Evolutionary conservation across 2,113 vertebrate genomes (phyloP), one percentile per base, ranked within the genome.

Genomic region (Collichthys lucidus): DNA sequence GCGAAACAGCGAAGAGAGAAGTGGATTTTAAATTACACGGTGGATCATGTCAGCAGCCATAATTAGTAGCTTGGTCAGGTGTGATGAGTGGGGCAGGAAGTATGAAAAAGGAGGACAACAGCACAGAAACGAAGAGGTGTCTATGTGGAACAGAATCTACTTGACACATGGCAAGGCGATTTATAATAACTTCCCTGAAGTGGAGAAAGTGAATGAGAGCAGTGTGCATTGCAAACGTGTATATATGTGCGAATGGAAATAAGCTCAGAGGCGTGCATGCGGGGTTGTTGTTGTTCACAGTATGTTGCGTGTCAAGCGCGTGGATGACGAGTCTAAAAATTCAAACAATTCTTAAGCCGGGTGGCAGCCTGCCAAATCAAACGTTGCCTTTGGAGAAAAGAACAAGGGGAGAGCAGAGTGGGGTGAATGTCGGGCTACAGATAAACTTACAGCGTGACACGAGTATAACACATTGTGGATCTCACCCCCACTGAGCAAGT

Each of bases 31-130:
- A 93, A 94, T 94, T 92, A 94, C 70, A 93, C 19, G 85, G 90
- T 89, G 80, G 85, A 70, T 92, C 89, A 84, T 88, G 92, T 91
- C 89, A 91, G 85, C 85, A 74, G 88, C 70, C 11, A 11, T 93
- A 92, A 94, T 94, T 89, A 93, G 88, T 92, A 90, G 90, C 85
- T 91, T 93, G 90, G 91, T 91, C 87, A 93, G 91, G 93, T 93
- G 90, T 94, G 92, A 88, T 90, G 87, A 90, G 87, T 74, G 82
- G 80, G 80, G 89, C 91, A 92, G 92, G 91, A 92, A 91, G 85
- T 82, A 55, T 26, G 67, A 82, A 60, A 60, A 60, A 77, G 78
- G 74, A 71, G 75, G 82, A 83, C 85, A 65, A 57, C 71, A 52
- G 63, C 60, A 29, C 67, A 80, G 73, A 81, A 52, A 67, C 31